These are phyloP conservation scores for Calvadosia cruxmelitensis DNA, from an alignment of 30 jellyfish, hydroid and myxozoan genomes.

Conservation along the genomic window DNA sequence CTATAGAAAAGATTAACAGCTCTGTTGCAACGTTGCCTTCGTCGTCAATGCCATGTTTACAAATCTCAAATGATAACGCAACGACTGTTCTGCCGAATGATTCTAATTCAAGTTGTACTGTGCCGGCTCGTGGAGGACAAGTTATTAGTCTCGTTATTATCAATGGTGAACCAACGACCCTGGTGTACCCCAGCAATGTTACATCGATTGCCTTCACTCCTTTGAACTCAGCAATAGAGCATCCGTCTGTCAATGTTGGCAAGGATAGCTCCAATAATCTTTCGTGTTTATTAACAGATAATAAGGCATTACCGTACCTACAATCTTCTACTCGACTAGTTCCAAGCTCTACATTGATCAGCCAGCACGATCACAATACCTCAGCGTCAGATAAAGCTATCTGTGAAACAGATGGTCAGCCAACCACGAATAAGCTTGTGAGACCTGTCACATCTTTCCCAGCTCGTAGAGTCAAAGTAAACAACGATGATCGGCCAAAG, in stretches of 20 bases:
- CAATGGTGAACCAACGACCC: background rate
- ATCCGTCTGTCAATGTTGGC: too few species aligned
- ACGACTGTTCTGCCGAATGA: background rate
- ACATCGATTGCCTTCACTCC: background rate
- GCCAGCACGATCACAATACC: background rate
- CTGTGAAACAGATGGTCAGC: background rate
- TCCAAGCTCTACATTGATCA: background rate
- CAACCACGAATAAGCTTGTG: background rate
- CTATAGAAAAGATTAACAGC: too few species aligned
- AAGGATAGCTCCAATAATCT: too few species aligned
- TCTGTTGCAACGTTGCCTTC: too few species aligned
- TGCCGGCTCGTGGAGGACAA: background rate
- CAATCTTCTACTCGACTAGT: background rate
- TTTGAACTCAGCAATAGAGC: too few species aligned
- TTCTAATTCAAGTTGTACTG: background rate
- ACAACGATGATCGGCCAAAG: background rate
- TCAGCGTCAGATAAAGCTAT: background rate
- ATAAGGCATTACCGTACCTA: background rate
- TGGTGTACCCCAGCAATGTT: too few species aligned
- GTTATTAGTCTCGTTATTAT: background rate
- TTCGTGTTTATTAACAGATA: background rate
- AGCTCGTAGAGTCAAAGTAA: background rate
- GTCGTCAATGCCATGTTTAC: background rate
- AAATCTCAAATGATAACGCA: background rate
- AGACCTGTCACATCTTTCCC: too few species aligned